These are phyloP conservation scores for Xenopus borealis DNA, from an alignment of 2,113 vertebrate genomes.

Conservation along the genomic window DNA sequence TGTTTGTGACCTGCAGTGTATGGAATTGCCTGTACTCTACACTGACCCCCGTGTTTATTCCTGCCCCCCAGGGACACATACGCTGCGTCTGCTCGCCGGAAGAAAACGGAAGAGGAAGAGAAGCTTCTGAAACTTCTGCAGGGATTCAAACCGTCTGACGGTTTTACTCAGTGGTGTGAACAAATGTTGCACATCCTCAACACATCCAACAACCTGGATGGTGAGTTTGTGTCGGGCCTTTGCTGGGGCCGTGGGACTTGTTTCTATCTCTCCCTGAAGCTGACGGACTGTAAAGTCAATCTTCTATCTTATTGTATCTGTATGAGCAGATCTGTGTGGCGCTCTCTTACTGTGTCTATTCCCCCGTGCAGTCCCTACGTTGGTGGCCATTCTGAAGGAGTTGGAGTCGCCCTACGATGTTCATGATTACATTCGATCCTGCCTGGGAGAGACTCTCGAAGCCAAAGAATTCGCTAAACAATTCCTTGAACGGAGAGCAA, in stretches of 20 bases:
- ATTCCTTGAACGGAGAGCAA: slow-evolving; percentile 90
- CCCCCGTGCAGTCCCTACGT: slow-evolving; percentile 71
- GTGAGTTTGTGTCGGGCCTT: slow-evolving; percentile 42
- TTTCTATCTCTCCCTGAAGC: too few relatives aligned
- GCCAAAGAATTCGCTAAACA: slow-evolving; percentile 97
- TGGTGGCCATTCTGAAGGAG: slow-evolving; percentile 87
- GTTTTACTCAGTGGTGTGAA: slow-evolving; percentile 91
- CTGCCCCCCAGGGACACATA: slow-evolving; percentile 51
- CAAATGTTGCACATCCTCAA: slow-evolving; percentile 89
- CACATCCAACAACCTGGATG: slow-evolving; percentile 77
- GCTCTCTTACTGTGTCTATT: too few relatives aligned
- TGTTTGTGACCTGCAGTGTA: too few relatives aligned
- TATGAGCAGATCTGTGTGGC: too few relatives aligned
- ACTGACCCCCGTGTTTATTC: too few relatives aligned
- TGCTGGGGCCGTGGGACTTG: too few relatives aligned
- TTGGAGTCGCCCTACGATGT: slow-evolving; percentile 88
- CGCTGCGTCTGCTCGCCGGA: slow-evolving; percentile 61
- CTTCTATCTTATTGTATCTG: too few relatives aligned
- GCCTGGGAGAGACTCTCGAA: slow-evolving; percentile 89
- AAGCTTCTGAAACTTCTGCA: slow-evolving; percentile 86
- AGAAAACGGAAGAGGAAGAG: slow-evolving; percentile 83
- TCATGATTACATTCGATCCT: slow-evolving; percentile 86
- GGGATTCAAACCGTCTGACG: slow-evolving; percentile 85
- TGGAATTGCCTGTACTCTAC: too few relatives aligned
- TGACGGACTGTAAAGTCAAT: too few relatives aligned